Evolutionary conservation across 2,113 vertebrate species (phyloP).

Genomic region (Engystomops pustulosus): DNA sequence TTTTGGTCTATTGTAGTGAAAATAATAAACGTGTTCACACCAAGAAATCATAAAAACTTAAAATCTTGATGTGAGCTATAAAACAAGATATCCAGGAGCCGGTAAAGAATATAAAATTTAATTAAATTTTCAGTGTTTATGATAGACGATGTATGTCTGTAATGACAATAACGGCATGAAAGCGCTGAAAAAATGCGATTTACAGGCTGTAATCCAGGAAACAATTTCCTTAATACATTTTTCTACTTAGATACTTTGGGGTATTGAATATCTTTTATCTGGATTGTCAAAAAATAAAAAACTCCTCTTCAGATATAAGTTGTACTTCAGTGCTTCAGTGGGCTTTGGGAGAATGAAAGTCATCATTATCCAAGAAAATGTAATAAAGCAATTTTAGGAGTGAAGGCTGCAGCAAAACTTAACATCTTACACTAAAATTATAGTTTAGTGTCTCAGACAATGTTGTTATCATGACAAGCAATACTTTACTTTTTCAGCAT

Average conservation of each 20-base stretch:
- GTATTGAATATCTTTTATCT: conserved; percentile 45
- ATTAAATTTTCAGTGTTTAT: conserved; percentile 50
- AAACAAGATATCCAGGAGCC: conserved; percentile 25
- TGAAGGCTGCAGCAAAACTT: not conserved
- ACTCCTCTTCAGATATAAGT: conserved; percentile 23
- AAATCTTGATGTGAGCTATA: conserved; percentile 23
- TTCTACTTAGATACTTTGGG: conserved; percentile 30
- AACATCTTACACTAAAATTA: not conserved
- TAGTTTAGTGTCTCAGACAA: not conserved
- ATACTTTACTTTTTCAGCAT: conserved; percentile 11
- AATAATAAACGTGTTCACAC: conserved; percentile 32
- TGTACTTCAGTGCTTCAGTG: conserved; percentile 46
- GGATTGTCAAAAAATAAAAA: conserved; percentile 25
- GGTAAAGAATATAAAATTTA: conserved; percentile 34
- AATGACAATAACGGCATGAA: conserved; percentile 38
- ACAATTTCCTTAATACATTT: conserved; percentile 49
- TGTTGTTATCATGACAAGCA: not conserved
- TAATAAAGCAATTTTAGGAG: conserved; percentile 39
- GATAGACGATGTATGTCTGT: conserved; percentile 49
- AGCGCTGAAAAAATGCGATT: conserved; percentile 20
- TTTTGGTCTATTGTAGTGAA: conserved; percentile 2
- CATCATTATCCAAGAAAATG: conserved; percentile 29
- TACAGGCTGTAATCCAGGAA: conserved; percentile 43
- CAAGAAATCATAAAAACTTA: conserved; percentile 31
- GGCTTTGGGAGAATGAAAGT: conserved; percentile 29